phyloP scores from a whole-genome alignment of 1,140 invertebrate genomes.

The Drosophila serrata region DNA sequence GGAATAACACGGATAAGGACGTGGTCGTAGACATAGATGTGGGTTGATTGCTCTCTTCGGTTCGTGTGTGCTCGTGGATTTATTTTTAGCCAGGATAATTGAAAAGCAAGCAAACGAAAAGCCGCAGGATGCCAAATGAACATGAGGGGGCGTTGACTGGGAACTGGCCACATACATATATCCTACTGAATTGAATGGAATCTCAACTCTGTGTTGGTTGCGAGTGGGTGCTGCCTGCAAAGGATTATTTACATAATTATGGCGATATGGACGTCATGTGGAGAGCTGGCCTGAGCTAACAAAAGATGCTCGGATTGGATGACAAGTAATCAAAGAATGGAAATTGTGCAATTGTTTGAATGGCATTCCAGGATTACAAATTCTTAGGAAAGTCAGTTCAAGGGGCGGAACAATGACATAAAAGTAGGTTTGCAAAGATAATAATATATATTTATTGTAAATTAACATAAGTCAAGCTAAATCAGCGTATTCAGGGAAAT shows the following conservation, averaged over 20 bases:
- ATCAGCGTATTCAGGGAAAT: not conserved
- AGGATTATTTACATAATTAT: constrained; percentile 68
- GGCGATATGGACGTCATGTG: constrained; percentile 19
- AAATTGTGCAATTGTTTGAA: constrained; percentile 47
- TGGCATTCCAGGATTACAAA: constrained; percentile 19
- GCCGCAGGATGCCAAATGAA: constrained; percentile 48
- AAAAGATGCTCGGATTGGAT: constrained; percentile 41
- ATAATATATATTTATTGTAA: not conserved
- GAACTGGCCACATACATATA: constrained; percentile 22
- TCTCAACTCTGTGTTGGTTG: constrained; percentile 26
- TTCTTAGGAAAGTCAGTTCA: not conserved
- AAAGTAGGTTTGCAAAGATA: not conserved
- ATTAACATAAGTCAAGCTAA: not conserved
- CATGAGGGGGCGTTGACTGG: constrained; percentile 25
- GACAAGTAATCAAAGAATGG: constrained; percentile 38
- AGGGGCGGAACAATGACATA: not conserved
- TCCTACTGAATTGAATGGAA: constrained; percentile 58
- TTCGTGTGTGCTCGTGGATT: constrained; percentile 29
- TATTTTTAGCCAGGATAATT: constrained; percentile 80
- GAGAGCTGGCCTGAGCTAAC: constrained; percentile 33
- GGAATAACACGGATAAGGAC: constrained; percentile 6
- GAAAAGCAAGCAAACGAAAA: constrained; percentile 62
- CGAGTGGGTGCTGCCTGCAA: constrained; percentile 11
- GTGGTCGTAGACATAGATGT: not conserved
- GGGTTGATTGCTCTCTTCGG: constrained; percentile 41